These are phyloP conservation scores for Malacosoma neustria DNA, from an alignment of 2,888 invertebrate species.

Conservation along the genomic window DNA sequence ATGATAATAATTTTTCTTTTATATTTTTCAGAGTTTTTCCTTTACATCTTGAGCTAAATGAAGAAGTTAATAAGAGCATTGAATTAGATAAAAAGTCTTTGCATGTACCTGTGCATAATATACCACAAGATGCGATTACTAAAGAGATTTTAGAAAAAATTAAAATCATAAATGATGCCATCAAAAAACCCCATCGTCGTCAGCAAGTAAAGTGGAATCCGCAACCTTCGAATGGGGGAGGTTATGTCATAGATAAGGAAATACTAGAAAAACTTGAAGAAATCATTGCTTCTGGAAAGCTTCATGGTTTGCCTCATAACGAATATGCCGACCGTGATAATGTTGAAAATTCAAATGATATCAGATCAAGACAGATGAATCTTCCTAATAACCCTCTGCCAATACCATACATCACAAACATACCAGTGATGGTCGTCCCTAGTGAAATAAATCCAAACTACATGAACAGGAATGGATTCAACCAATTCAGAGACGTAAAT, in stretches of 20 bases:
- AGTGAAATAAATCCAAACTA: not conserved
- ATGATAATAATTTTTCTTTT: constrained; percentile 7
- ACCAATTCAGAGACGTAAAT: not conserved
- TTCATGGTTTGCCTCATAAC: constrained; percentile 23
- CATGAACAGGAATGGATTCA: not conserved
- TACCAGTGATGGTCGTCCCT: constrained; percentile 47
- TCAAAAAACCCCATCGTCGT: constrained; percentile 43
- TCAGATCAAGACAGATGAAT: constrained; percentile 26
- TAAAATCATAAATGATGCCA: constrained; percentile 62
- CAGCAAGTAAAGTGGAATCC: constrained; percentile 36
- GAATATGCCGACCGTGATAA: constrained; percentile 26
- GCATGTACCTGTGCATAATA: constrained; percentile 23
- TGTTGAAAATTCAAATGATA: constrained; percentile 19
- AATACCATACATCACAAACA: constrained; percentile 38
- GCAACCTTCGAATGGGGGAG: constrained; percentile 30
- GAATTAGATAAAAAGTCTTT: constrained; percentile 32
- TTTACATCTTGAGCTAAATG: constrained; percentile 6
- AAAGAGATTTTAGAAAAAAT: constrained; percentile 73
- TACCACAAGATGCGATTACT: constrained; percentile 26
- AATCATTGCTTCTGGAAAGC: constrained; percentile 47
- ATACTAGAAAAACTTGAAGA: constrained; percentile 50
- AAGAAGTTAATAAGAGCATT: constrained; percentile 10
- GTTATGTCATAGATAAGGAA: constrained; percentile 43
- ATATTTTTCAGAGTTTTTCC: constrained; percentile 30
- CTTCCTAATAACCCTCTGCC: constrained; percentile 16